These are phyloP conservation scores for Phymorhynchus buccinoides DNA, from an alignment of 1,140 invertebrate species.

Conservation along the genomic window DNA sequence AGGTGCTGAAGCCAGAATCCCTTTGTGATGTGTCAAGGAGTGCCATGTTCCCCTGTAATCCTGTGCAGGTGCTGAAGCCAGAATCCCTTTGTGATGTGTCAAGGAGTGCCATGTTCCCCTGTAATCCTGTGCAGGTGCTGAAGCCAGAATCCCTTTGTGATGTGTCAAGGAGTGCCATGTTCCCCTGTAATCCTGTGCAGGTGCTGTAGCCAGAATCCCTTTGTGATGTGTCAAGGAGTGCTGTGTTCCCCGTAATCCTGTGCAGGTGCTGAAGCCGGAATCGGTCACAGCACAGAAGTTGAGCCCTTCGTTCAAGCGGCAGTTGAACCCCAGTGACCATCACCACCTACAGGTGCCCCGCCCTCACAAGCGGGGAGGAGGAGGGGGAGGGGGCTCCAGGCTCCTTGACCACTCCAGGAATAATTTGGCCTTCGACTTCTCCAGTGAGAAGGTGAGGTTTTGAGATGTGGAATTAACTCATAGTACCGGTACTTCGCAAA, in stretches of 20 bases:
- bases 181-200: conserved; percentile 32
- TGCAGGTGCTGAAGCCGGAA: conserved; percentile 56
- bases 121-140: too few relatives aligned
- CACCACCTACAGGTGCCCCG: conserved; percentile 26
- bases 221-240: neutral
- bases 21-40: too few relatives aligned
- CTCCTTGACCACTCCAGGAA: neutral
- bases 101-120: too few relatives aligned
- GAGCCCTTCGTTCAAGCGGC: conserved; percentile 27
- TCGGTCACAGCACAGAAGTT: conserved; percentile 41
- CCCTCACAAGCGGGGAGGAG: neutral
- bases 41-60: too few relatives aligned
- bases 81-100: too few relatives aligned
- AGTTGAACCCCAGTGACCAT: neutral
- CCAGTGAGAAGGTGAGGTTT: neutral
- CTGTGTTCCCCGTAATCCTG: neutral
- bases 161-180: neutral
- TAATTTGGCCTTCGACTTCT: conserved; percentile 27
- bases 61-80: too few relatives aligned
- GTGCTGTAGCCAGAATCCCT: conserved; percentile 56
- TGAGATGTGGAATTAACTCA: too few relatives aligned
- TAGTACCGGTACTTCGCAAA: too few relatives aligned
- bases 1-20: too few relatives aligned
- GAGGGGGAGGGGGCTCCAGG: neutral
- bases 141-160: too few relatives aligned